Evolutionary conservation across 2,888 invertebrate species (phyloP), one percentile per base, ranked within the genome.

Genomic region (Melinaea marsaeus): DNA sequence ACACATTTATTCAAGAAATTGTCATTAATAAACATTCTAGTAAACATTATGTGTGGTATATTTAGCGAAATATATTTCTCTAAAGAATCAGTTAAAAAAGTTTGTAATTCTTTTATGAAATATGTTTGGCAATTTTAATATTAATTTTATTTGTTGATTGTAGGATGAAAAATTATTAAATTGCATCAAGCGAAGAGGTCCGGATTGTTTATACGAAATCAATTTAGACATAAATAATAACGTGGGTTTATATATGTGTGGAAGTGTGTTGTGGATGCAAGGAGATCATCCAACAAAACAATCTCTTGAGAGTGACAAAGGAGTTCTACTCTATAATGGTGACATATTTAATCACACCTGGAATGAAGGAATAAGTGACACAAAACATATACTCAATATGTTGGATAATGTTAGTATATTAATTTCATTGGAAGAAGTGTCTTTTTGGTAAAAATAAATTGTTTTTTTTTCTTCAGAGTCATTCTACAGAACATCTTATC

Each of bases 241-340:
- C 46, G 56, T 74, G 22, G 79, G 66, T 58, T 75, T 72, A 74
- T 87, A 71, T 73, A 86, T 81, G 83, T 87, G 89, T 78, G 92
- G 92, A 7, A 87, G 92, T 69, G 95, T 98, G 6, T 87, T 98
- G 58, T 97, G 98, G 95, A 94, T 96, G 83, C 96, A 98, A 87
- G 98, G 98, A 3, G 65, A 71, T 1, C 62, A 80, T 22, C 76
- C 94, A 2, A 91, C 92, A 2, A 72, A 75, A 42, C 98, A 98
- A 80, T 98, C 98, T 0, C 60, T 92, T 35, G 91, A 93, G 79
- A 83, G 84, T 9, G 79, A 91, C 47, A 88, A 92, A 34, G 94
- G 95, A 68, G 79, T 95, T 61, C 88, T 98, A 62, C 81, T 97
- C 33, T 97, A 95, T 91, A 98, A 98, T 90, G 98, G 98, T 37